These are phyloP conservation scores for Beris morrisii DNA, from an alignment of 2,888 invertebrate species.

Conservation along the genomic window DNA sequence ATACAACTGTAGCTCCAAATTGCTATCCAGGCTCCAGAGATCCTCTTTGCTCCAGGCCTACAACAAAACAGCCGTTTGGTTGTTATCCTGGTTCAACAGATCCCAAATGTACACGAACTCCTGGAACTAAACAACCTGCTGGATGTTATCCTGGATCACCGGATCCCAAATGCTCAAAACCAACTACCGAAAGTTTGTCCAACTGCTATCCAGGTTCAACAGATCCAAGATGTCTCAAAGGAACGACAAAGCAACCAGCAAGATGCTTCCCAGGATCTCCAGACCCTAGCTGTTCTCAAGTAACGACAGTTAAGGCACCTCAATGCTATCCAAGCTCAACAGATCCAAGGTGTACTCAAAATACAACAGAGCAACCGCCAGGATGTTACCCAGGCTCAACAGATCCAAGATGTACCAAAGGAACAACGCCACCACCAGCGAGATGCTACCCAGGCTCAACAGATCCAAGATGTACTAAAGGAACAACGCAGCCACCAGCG, in stretches of 20 bases:
- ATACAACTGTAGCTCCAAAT: conserved; percentile 42
- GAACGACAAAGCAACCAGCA: conserved; percentile 41
- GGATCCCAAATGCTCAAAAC: conserved; percentile 49
- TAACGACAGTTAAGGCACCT: conserved; percentile 14
- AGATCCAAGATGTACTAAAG: no score
- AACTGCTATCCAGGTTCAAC: conserved; percentile 48
- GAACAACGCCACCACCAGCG: conserved; percentile 39
- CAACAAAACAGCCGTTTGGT: conserved; percentile 43
- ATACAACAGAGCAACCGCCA: conserved; percentile 37
- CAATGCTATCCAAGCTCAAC: conserved; percentile 49
- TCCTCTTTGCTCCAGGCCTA: conserved; percentile 39
- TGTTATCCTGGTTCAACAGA: conserved; percentile 54
- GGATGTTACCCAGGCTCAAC: conserved; percentile 50
- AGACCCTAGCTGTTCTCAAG: conserved; percentile 39
- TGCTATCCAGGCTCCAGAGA: conserved; percentile 43
- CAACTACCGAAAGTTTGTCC: conserved; percentile 46
- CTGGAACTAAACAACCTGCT: no score
- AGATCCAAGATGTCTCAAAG: conserved; percentile 47
- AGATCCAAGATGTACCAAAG: conserved; percentile 43
- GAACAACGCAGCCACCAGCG: no score
- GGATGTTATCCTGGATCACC: conserved; percentile 48
- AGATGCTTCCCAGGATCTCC: conserved; percentile 49
- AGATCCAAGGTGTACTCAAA: conserved; percentile 45
- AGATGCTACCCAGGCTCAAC: conserved; percentile 48
- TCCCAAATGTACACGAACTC: conserved; percentile 45